phyloP scores from a whole-genome alignment of 2,797 vertebrate genomes.

The Ceryle rudis region DNA sequence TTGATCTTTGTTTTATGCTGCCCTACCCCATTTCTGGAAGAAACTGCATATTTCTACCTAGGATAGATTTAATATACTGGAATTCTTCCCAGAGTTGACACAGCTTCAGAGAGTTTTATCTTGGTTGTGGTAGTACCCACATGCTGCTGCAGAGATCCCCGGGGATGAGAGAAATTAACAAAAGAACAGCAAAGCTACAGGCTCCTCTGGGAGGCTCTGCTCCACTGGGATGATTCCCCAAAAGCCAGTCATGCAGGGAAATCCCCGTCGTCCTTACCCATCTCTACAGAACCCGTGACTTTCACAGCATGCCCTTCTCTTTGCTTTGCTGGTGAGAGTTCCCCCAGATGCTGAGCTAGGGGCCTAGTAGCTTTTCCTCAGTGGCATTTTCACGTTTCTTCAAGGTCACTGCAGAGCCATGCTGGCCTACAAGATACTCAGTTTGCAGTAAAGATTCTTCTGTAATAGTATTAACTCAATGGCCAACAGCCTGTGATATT shows the following conservation, averaged over 20 bases:
- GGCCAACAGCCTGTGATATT: not conserved
- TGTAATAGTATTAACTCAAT: not conserved
- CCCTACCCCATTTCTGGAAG: not conserved
- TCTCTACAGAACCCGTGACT: not conserved
- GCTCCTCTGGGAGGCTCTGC: not conserved
- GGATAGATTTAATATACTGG: slow-evolving; percentile 22
- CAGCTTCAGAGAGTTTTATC: slow-evolving; percentile 35
- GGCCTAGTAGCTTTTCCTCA: not conserved
- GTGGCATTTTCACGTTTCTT: not conserved
- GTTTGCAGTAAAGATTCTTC: not conserved
- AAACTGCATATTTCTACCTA: slow-evolving; percentile 21
- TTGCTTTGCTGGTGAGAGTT: not conserved
- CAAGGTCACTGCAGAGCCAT: not conserved
- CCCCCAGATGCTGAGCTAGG: not conserved
- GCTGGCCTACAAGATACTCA: not conserved
- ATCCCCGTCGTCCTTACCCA: not conserved
- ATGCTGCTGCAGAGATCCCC: slow-evolving; percentile 8
- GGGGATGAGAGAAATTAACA: not conserved
- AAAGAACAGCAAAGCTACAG: not conserved
- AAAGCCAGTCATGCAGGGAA: not conserved
- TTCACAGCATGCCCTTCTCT: not conserved
- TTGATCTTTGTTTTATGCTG: slow-evolving; percentile 9
- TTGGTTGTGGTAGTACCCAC: slow-evolving; percentile 18
- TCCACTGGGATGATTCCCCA: not conserved
- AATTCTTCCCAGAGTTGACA: slow-evolving; percentile 54